These are phyloP conservation scores for Apostichopus japonicus DNA, from an alignment of 35 echinoderm and acorn worm species.

Conservation along the genomic window DNA sequence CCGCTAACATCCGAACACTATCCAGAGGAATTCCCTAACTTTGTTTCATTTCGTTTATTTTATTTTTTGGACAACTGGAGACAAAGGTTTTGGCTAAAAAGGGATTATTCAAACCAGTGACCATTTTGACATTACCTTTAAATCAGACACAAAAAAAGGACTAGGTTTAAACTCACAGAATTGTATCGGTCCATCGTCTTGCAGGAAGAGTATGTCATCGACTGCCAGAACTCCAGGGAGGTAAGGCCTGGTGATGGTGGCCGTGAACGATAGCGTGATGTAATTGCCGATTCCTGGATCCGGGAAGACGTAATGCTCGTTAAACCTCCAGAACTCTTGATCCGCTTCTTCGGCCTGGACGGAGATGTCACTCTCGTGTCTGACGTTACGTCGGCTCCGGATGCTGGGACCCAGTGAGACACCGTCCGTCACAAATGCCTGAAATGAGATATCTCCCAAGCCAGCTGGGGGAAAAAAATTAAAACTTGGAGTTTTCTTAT, in stretches of 20 bases:
- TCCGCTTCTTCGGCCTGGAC: not conserved
- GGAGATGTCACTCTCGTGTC: not conserved
- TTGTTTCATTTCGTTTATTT: too few relatives aligned
- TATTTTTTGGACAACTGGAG: too few relatives aligned
- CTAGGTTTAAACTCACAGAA: conserved; percentile 1
- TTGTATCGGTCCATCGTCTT: conserved; percentile 21
- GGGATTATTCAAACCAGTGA: too few relatives aligned
- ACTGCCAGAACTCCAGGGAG: not conserved
- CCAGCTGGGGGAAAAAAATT: not conserved
- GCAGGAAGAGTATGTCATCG: not conserved
- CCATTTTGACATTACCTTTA: too few relatives aligned
- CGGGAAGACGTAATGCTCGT: not conserved
- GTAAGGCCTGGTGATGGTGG: not conserved
- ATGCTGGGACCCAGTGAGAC: not conserved
- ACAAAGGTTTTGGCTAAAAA: too few relatives aligned
- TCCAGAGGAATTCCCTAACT: too few relatives aligned
- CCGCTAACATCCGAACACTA: too few relatives aligned
- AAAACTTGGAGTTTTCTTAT: too few relatives aligned
- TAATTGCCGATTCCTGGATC: not conserved
- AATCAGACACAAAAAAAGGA: too few relatives aligned
- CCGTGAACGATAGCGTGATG: not conserved
- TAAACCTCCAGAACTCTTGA: conserved; percentile 29
- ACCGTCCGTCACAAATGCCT: not conserved
- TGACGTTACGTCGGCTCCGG: not conserved
- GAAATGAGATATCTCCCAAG: not conserved